Conservation (phyloP, 1,140 invertebrate species). For the Trichoplusia ni region DNA sequence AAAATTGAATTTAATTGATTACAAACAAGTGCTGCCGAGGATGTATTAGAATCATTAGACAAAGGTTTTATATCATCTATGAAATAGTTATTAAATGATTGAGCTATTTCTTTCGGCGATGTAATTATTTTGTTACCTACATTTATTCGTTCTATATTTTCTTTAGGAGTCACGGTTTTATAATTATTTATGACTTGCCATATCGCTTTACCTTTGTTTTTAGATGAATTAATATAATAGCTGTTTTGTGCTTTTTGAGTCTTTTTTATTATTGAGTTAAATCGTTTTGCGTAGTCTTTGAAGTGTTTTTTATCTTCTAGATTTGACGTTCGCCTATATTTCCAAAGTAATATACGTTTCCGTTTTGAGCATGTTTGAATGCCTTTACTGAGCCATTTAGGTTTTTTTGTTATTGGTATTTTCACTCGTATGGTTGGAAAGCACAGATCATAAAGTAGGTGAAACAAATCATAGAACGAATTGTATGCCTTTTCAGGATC, state of each 20-base stretch:
- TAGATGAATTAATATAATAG: background rate
- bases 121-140: background rate
- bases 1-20: no score
- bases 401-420: background rate
- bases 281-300: background rate
- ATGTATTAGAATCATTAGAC: background rate
- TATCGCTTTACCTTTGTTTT: background rate
- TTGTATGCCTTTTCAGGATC: conserved; percentile 5
- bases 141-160: background rate
- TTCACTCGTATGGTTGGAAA: background rate
- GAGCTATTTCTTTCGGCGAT: background rate
- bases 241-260: background rate
- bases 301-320: background rate
- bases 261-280: background rate
- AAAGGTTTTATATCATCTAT: background rate
- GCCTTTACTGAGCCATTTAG: background rate
- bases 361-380: background rate
- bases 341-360: background rate
- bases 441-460: background rate
- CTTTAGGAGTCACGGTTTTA: background rate
- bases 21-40: no score
- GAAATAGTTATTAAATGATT: background rate
- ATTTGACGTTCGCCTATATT: background rate
- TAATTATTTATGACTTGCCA: background rate
- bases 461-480: background rate